Evolutionary conservation across 2,888 invertebrate species (phyloP).

Genomic region (Anthoptus insignis): DNA sequence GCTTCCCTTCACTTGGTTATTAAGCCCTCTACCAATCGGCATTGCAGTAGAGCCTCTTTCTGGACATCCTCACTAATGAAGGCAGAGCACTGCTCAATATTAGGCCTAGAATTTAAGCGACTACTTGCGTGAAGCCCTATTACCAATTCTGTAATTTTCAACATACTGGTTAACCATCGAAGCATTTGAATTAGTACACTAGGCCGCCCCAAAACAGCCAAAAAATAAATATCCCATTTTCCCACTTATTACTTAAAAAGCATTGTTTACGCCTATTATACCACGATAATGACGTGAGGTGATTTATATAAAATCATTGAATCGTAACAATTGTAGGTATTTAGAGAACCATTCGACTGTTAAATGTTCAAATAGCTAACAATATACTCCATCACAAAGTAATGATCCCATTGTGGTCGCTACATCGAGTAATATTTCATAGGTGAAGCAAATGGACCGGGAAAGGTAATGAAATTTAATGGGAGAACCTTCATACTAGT

Average conservation of each 20-base stretch:
- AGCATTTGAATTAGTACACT: no score
- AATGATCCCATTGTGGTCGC: constrained; percentile 28
- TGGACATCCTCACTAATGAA: no score
- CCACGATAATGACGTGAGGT: neutral
- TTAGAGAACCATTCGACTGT: constrained; percentile 26
- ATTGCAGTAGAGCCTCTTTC: no score
- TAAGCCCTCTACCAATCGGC: no score
- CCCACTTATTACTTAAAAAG: neutral
- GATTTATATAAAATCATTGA: constrained; percentile 18
- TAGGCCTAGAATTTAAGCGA: no score
- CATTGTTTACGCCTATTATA: constrained; percentile 5
- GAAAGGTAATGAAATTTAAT: constrained; percentile 32
- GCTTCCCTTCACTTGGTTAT: no score
- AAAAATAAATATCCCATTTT: no score
- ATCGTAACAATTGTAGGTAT: constrained; percentile 19
- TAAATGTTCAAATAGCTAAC: constrained; percentile 35
- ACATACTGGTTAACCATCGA: no score
- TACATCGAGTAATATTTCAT: constrained; percentile 31
- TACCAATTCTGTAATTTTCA: no score
- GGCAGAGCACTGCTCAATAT: no score
- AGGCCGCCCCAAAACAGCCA: no score
- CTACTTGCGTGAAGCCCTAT: no score
- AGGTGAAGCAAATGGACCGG: constrained; percentile 33
- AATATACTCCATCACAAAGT: constrained; percentile 19
- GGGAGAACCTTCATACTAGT: constrained; percentile 20